Evolutionary conservation across 2,797 vertebrate genomes (phyloP).

Genomic region (Eremophila alpestris): DNA sequence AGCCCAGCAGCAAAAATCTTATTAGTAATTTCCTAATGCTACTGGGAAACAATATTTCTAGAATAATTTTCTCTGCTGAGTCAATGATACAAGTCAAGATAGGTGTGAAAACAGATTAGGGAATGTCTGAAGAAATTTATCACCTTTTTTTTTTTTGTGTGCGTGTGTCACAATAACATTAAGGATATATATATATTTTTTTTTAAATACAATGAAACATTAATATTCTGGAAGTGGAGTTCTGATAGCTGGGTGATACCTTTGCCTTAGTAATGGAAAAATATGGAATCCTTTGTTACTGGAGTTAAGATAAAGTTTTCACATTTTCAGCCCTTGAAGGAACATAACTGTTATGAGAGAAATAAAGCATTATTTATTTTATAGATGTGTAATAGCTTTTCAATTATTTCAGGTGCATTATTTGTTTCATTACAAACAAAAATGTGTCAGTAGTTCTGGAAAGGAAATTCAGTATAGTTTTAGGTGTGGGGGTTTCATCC

Average conservation of each 20-base stretch:
- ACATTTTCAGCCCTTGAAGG: neutral
- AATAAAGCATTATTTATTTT: neutral
- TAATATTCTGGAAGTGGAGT: neutral
- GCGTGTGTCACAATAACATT: neutral
- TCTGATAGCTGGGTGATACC: neutral
- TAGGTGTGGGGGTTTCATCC: neutral
- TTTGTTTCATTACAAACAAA: neutral
- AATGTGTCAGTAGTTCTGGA: neutral
- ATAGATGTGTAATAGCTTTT: neutral
- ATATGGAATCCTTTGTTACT: neutral
- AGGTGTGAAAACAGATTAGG: conserved; percentile 14
- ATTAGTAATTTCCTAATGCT: conserved; percentile 47
- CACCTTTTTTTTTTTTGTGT: neutral
- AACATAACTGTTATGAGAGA: neutral
- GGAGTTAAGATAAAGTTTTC: neutral
- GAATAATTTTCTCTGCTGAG: conserved; percentile 19
- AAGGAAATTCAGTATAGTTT: neutral
- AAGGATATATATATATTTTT: neutral
- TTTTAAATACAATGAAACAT: neutral
- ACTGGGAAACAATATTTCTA: conserved; percentile 32
- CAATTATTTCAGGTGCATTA: neutral
- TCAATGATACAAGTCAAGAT: conserved; percentile 14
- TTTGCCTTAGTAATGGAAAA: neutral
- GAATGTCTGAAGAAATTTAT: neutral
- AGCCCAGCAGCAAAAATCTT: conserved; percentile 54